Evolutionary conservation across 2,113 vertebrate genomes (phyloP).

Genomic region (Solea senegalensis): DNA sequence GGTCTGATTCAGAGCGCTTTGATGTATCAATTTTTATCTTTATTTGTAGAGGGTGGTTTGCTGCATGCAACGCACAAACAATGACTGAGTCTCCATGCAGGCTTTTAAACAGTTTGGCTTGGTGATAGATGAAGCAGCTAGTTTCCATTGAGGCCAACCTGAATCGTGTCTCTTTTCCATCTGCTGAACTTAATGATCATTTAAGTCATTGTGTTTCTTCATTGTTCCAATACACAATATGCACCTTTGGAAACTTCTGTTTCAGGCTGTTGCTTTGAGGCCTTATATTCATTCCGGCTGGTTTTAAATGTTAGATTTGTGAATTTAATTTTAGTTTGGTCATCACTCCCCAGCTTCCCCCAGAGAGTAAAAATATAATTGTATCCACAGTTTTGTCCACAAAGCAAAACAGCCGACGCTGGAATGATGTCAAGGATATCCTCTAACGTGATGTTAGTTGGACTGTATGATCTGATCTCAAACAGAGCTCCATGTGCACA

Average conservation of each 20-base stretch:
- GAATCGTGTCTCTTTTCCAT: constrained; percentile 26
- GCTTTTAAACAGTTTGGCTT: constrained; percentile 18
- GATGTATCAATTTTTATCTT: constrained; percentile 47
- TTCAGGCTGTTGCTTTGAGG: constrained; percentile 7
- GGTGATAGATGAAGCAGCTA: too few relatives aligned
- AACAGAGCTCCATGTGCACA: too few relatives aligned
- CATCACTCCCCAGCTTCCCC: neutral
- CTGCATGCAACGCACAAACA: constrained; percentile 20
- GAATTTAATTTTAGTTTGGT: constrained; percentile 18
- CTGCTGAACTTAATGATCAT: constrained; percentile 32
- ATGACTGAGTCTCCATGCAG: neutral
- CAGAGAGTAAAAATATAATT: neutral
- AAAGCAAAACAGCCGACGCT: neutral
- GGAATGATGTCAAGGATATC: neutral
- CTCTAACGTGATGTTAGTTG: neutral
- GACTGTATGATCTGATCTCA: too few relatives aligned
- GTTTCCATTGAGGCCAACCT: constrained; percentile 17
- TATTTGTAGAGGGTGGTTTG: constrained; percentile 29
- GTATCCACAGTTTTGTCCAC: neutral
- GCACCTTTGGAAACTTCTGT: constrained; percentile 6
- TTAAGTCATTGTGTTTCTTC: constrained; percentile 21
- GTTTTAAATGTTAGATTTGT: constrained; percentile 8
- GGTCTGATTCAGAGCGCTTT: constrained; percentile 29
- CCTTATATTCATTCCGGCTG: neutral
- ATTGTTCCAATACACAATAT: constrained; percentile 25